Evolutionary conservation across 2,797 vertebrate species (phyloP).

Genomic region (Avahi laniger): DNA sequence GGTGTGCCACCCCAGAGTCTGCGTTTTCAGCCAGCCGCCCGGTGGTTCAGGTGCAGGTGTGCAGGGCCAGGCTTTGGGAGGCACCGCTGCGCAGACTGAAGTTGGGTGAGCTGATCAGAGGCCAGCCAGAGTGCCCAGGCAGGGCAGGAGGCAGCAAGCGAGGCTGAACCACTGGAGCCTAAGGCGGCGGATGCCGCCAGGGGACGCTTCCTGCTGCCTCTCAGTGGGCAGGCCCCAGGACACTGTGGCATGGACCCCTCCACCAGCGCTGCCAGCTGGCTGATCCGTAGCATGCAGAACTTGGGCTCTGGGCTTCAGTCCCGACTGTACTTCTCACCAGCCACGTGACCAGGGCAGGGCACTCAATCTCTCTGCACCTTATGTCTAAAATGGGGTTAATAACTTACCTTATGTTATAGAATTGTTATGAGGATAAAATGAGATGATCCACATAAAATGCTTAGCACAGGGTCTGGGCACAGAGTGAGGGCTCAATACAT

Average conservation of each 20-base stretch:
- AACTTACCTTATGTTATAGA: neutral
- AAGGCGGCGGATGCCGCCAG: neutral
- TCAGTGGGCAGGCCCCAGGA: neutral
- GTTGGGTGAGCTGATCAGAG: neutral
- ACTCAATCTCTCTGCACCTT: neutral
- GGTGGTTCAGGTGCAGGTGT: no score
- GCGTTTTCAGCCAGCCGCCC: no score
- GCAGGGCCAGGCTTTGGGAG: neutral
- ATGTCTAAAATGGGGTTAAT: neutral
- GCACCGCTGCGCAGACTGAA: neutral
- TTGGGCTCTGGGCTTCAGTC: neutral
- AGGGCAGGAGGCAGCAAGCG: neutral
- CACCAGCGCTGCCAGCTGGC: no score
- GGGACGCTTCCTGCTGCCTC: no score
- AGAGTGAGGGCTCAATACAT: neutral
- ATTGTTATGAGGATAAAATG: neutral
- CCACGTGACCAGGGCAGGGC: neutral
- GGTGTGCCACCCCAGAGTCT: neutral
- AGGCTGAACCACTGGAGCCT: no score
- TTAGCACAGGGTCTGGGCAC: neutral
- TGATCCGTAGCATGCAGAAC: neutral
- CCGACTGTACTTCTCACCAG: neutral
- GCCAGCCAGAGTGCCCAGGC: neutral
- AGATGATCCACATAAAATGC: neutral
- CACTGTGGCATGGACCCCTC: fast-evolving